Percentiles rank a stretch among this genome's conserved stretches.
Evolutionary conservation across 2,113 vertebrate species (phyloP).

Genomic region (Cervus canadensis): DNA sequence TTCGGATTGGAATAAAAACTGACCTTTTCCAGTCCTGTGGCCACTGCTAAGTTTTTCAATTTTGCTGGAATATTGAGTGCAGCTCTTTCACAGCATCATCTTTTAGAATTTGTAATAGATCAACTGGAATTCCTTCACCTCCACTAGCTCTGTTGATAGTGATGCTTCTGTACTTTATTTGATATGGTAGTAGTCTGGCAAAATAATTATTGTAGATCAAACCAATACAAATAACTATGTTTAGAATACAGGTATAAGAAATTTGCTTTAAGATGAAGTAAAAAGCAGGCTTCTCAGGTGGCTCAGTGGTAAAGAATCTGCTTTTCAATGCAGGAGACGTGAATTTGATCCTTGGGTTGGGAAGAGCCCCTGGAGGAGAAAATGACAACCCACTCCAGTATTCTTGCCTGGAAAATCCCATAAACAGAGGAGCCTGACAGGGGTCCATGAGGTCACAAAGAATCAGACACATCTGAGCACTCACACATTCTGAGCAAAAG

Average conservation of each 20-base stretch:
- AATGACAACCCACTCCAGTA: not conserved
- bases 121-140: not conserved
- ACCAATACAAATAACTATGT: constrained; percentile 34
- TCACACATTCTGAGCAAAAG: not conserved
- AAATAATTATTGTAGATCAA: not conserved
- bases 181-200: not conserved
- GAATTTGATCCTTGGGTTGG: not conserved
- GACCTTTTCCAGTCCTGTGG: not conserved
- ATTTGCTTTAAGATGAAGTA: constrained; percentile 49
- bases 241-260: constrained; percentile 33
- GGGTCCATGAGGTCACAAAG: not conserved
- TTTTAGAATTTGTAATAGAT: not conserved
- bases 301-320: not conserved
- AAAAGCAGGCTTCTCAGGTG: not conserved
- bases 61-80: not conserved
- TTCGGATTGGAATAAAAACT: not conserved
- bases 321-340: not conserved
- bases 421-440: not conserved
- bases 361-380: not conserved
- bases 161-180: not conserved
- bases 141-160: not conserved
- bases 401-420: not conserved
- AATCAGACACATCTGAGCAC: not conserved
- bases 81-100: not conserved
- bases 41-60: not conserved